These are phyloP conservation scores for Pandemis heparana DNA, from an alignment of 2,888 invertebrate species.

Conservation along the genomic window DNA sequence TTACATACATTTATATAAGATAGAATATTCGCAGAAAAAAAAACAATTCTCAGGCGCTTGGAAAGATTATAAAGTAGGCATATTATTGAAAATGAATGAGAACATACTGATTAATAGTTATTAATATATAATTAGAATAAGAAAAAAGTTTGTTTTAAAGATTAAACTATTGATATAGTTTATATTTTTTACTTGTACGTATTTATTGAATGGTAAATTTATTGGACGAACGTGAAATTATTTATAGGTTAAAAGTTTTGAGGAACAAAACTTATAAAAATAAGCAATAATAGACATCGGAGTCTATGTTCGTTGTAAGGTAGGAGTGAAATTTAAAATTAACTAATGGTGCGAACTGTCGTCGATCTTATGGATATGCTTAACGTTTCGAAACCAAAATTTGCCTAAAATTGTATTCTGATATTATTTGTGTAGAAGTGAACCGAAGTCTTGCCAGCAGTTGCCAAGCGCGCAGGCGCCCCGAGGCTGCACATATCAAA, in stretches of 20 bases:
- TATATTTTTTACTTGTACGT: conserved; percentile 86
- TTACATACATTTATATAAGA: conserved; percentile 73
- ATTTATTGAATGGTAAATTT: conserved; percentile 86
- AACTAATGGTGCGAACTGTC: conserved; percentile 83
- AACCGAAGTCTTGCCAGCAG: conserved; percentile 69
- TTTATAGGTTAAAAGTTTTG: conserved; percentile 84
- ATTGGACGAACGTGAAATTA: conserved; percentile 85
- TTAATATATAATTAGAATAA: conserved; percentile 84
- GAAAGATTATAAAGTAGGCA: conserved; percentile 85
- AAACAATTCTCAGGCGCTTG: conserved; percentile 81
- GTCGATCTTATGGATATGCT: conserved; percentile 78
- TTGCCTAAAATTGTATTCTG: conserved; percentile 77
- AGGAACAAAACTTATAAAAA: conserved; percentile 82
- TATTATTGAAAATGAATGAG: conserved; percentile 83
- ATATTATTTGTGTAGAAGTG: conserved; percentile 74
- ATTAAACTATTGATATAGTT: conserved; percentile 86
- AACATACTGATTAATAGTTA: conserved; percentile 85
- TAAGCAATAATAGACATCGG: conserved; percentile 83
- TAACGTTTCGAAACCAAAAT: conserved; percentile 71
- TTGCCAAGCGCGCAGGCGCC: conserved; percentile 52
- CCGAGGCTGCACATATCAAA: conserved; percentile 79
- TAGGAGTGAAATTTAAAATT: conserved; percentile 74
- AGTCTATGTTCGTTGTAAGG: conserved; percentile 83
- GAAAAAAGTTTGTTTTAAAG: conserved; percentile 85
- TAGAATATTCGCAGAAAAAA: conserved; percentile 71